Evolutionary conservation across 2,113 vertebrate genomes (phyloP).

Genomic region (Gavia stellata): DNA sequence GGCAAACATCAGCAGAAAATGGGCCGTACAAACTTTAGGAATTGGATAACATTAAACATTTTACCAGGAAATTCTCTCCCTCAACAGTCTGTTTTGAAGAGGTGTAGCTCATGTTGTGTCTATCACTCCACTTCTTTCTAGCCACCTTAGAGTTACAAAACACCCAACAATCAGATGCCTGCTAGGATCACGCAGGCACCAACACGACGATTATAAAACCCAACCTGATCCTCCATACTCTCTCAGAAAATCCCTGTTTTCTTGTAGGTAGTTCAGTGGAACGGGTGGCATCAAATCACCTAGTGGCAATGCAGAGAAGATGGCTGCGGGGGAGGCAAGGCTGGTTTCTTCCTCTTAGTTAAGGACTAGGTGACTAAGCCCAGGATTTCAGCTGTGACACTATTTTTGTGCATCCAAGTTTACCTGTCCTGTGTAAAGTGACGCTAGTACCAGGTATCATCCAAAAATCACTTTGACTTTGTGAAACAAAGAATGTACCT

Average conservation of each 20-base stretch:
- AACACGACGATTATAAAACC: not conserved
- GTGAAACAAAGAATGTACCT: not conserved
- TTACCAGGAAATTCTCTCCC: not conserved
- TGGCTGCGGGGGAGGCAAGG: not conserved
- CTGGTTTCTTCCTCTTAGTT: not conserved
- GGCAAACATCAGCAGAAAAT: not conserved
- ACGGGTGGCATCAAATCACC: not conserved
- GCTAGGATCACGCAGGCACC: not conserved
- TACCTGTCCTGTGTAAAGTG: not conserved
- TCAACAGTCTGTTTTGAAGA: not conserved
- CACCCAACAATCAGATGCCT: not conserved
- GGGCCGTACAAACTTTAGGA: not conserved
- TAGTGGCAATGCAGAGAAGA: not conserved
- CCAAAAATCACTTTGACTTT: not conserved
- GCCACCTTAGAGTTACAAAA: not conserved
- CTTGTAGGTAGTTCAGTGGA: not conserved
- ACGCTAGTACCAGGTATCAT: not conserved
- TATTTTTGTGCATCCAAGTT: not conserved
- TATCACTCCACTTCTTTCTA: not conserved
- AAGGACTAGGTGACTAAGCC: not conserved
- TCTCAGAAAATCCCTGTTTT: not conserved
- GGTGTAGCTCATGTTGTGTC: not conserved
- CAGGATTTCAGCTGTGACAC: not conserved
- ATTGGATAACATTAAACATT: not conserved
- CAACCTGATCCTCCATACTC: not conserved